A percentile compares a stretch with the other conserved stretches of the same genome.
These are phyloP conservation scores for Thumatha senex DNA, from an alignment of 2,888 invertebrate genomes.

Conservation along the genomic window DNA sequence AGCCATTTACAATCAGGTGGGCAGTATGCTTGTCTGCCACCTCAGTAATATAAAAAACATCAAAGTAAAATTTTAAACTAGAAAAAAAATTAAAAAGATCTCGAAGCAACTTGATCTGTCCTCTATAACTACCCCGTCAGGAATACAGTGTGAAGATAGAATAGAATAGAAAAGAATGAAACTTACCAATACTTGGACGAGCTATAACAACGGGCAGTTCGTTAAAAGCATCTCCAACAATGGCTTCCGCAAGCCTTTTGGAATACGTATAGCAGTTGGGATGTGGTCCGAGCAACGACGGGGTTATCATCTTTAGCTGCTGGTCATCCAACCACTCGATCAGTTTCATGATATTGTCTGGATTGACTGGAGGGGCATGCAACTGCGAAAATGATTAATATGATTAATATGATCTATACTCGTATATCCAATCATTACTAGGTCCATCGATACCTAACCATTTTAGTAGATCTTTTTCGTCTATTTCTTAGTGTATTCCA, in stretches of 20 bases:
- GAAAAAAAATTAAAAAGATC: too few relatives aligned
- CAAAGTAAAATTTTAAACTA: too few relatives aligned
- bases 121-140: too few relatives aligned
- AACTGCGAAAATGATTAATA: slow-evolving; percentile 67
- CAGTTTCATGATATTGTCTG: slow-evolving; percentile 87
- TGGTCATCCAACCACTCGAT: slow-evolving; percentile 88
- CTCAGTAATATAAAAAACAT: too few relatives aligned
- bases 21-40: too few relatives aligned
- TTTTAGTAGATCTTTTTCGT: too few relatives aligned
- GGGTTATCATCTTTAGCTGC: slow-evolving; percentile 85
- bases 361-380: slow-evolving; percentile 87
- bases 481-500: too few relatives aligned
- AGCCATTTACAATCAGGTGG: too few relatives aligned
- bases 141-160: too few relatives aligned
- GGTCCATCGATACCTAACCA: too few relatives aligned
- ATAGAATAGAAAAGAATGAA: too few relatives aligned
- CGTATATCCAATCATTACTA: not conserved
- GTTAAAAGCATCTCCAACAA: slow-evolving; percentile 89
- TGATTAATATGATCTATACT: not conserved
- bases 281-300: slow-evolving; percentile 88
- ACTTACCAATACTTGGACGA: slow-evolving; percentile 95
- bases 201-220: slow-evolving; percentile 92
- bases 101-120: too few relatives aligned
- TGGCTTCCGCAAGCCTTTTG: slow-evolving; percentile 93
- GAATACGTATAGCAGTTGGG: slow-evolving; percentile 98